Base-by-base conservation (phyloP, 1,140 invertebrate genomes). In the Mya arenaria region DNA sequence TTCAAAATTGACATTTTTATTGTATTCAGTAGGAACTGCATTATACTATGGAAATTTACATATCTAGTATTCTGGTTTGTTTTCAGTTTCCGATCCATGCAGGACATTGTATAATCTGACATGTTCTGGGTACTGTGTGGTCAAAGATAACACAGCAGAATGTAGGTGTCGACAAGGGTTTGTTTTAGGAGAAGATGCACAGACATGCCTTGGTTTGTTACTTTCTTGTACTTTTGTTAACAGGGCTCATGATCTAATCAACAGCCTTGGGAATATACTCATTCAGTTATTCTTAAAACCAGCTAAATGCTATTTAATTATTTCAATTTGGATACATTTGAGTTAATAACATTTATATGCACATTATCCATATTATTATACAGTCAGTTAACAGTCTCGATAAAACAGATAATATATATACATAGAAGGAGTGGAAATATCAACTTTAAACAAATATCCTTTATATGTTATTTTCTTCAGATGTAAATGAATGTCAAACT, bases 111-210 rank as follows among this genome's bases (percentile, higher is more conserved):
- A 34, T 15, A 74, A 74, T 60, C 56, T 74, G 23, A 74, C 52
- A 19, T 74, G 71, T 39, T 32, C 71, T 6, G 44, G 56, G 23
- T 74, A 58, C 28, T 74, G 71, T 60, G 30, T 60, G 10, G 19
- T 60, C 4, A 37, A 23, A 17, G 55, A 37, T 36, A 23, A 74
- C 4, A 32, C 32, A 10, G 71, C 71, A 28, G n/a, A 17, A 25
- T 74, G 71, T 30, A 23, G 56, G 10, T 74, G 71, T 30, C 34
- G 32, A 34, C 23, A 8, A 10, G 71, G 71, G 8, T 74, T 30
- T 25, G 52, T 25, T 34, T 17, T 74, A 23, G 55, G 17, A 3
- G 4, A n/a, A 6, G 56, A 74, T 37, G 39, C 36, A 17, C 30
- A 23, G 34, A 23, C 71, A 25, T 74, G 71, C 28, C 58, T 23